Percentiles rank a stretch among this genome's conserved stretches.
These are phyloP conservation scores for Chrysodeixis includens DNA, from an alignment of 2,888 invertebrate species.

Conservation along the genomic window DNA sequence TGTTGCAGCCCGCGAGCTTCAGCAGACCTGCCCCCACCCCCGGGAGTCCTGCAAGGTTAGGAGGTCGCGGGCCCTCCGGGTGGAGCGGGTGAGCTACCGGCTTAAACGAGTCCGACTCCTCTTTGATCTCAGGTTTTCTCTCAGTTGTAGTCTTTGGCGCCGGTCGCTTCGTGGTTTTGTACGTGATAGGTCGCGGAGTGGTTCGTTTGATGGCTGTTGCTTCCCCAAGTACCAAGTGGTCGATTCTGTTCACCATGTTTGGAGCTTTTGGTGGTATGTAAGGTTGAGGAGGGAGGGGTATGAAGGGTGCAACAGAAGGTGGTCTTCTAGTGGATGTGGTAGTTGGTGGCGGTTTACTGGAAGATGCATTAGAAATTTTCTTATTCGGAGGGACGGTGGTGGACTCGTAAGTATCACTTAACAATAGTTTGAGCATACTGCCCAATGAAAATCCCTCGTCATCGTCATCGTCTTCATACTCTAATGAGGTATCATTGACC, in stretches of 20 bases:
- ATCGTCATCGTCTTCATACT: conserved; percentile 82
- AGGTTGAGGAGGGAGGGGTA: conserved; percentile 71
- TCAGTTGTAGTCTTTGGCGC: conserved; percentile 45
- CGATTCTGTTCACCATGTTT: conserved; percentile 79
- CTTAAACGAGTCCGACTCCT: conserved; percentile 52
- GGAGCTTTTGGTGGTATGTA: conserved; percentile 68
- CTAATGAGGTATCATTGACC: conserved; percentile 64
- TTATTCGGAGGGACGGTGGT: conserved; percentile 65
- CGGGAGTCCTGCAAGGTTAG: conserved; percentile 53
- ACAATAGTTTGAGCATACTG: conserved; percentile 90
- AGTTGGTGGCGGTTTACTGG: conserved; percentile 44
- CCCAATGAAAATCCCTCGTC: conserved; percentile 90
- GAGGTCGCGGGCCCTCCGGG: conserved; percentile 63
- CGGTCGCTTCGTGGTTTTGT: conserved; percentile 54
- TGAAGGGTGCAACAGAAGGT: conserved; percentile 64
- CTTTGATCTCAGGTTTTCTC: conserved; percentile 52
- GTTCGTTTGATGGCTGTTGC: conserved; percentile 79
- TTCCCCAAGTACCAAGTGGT: conserved; percentile 83
- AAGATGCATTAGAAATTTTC: conserved; percentile 16
- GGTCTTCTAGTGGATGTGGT: conserved; percentile 50
- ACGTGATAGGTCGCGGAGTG: conserved; percentile 64
- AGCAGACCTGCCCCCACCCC: conserved; percentile 88
- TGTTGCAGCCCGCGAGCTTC: conserved; percentile 96
- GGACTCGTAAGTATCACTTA: conserved; percentile 84
- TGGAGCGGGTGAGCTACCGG: conserved; percentile 53